Evolutionary conservation across 1,140 invertebrate genomes (phyloP).

Genomic region (Cepaea nemoralis): DNA sequence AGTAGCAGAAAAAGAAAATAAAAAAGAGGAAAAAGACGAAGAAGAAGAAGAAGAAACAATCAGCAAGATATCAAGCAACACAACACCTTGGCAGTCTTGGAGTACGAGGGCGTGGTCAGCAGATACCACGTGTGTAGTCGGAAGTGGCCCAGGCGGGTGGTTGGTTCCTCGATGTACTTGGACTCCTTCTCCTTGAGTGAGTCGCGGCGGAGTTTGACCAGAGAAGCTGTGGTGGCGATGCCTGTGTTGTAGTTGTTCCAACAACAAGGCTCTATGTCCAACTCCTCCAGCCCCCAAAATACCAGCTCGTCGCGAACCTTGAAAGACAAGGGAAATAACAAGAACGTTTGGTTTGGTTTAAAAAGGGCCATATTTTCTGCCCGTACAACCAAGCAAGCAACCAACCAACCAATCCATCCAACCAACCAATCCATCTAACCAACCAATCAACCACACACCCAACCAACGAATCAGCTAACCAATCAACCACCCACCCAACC

Average conservation of each 20-base stretch:
- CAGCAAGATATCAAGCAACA: too few relatives aligned
- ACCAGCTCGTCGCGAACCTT: slow-evolving; percentile 55
- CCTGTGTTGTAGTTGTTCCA: slow-evolving; percentile 54
- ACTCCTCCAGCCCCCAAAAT: slow-evolving; percentile 51
- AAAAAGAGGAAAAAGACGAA: background rate
- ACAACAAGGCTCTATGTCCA: slow-evolving; percentile 53
- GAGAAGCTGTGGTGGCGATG: slow-evolving; percentile 44
- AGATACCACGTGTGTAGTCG: slow-evolving; percentile 20
- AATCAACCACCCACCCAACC: too few relatives aligned
- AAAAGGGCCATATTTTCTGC: too few relatives aligned
- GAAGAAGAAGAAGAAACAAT: background rate
- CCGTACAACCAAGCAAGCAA: too few relatives aligned
- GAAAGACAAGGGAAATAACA: slow-evolving; percentile 48
- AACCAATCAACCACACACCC: too few relatives aligned
- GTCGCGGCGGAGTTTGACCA: slow-evolving; percentile 53
- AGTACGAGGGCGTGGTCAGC: slow-evolving; percentile 32
- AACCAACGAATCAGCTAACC: too few relatives aligned
- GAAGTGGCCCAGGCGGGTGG: background rate
- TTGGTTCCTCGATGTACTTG: too few relatives aligned
- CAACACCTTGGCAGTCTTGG: slow-evolving; percentile 31
- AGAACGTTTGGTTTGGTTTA: slow-evolving; percentile 46
- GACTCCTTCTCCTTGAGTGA: background rate
- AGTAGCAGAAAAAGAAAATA: background rate
- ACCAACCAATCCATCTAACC: too few relatives aligned
- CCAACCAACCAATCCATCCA: too few relatives aligned